Evolutionary conservation across 1,140 invertebrate genomes (phyloP), one percentile per base, ranked within the genome.

Genomic region (Orius insidiosus): DNA sequence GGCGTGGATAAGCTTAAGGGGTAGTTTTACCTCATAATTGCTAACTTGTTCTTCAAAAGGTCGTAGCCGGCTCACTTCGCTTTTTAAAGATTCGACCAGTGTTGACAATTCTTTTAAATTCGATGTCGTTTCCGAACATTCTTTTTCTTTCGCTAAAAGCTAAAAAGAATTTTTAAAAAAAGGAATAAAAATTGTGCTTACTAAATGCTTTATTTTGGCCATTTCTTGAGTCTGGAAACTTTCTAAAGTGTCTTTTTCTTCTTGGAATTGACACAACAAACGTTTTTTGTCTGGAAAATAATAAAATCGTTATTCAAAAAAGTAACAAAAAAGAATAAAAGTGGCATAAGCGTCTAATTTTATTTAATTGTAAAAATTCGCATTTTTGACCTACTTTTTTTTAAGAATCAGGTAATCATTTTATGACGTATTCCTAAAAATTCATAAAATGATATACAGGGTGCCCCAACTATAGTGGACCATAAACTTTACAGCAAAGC

Each of bases 191-290:
- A 51, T 9, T 32, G 47, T 33, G 63, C 58, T 58, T 59, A 76
- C 73, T 61, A 76, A 61, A 58, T 78, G 77, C 64, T 84, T 84
- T 37, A 85, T 68, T 69, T 84, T 85, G 14, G 75, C 71, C 58
- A 83, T 73, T 64, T 85, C 81, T 53, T 80, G 74, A 47, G 70
- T 72, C 59, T 81, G 75, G 53, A 80, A 70, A 50, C 73, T 76
- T 62, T 83, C 77, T 45, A 84, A 62, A 55, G 82, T 76, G 54
- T 82, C 78, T 48, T 75, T 76, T 58, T 81, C 77, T 58, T 81
- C 78, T 65, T 76, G 72, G 59, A 70, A 71, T 53, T 64, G 67
- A 39, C 69, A 39, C 4, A 55, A 46, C 48, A 56, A 53, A 37
- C 46, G 52, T 40, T 55, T 54, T 34, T 49, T 53, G 36, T 55